These are phyloP conservation scores for Synanthedon andrenaeformis DNA, from an alignment of 2,888 invertebrate species.

Conservation along the genomic window DNA sequence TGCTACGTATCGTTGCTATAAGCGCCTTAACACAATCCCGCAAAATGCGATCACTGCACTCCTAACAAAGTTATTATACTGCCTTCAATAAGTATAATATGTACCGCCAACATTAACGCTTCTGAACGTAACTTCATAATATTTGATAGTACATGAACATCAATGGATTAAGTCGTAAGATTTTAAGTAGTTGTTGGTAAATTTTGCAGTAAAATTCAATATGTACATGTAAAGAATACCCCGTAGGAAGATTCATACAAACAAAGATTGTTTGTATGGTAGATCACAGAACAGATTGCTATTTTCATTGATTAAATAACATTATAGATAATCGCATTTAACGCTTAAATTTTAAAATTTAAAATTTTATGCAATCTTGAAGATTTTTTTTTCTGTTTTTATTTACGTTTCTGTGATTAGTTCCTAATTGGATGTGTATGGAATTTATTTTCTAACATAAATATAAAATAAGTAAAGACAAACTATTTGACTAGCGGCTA, in stretches of 20 bases:
- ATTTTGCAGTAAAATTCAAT: not conserved
- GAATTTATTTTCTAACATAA: too few species aligned
- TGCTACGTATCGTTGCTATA: slow-evolving; percentile 4
- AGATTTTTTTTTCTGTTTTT: too few species aligned
- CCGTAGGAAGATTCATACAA: not conserved
- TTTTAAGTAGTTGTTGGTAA: not conserved
- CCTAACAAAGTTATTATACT: not conserved
- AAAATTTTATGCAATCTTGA: too few species aligned
- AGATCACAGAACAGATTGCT: not conserved
- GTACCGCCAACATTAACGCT: not conserved
- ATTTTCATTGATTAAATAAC: too few species aligned
- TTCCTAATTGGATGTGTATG: too few species aligned
- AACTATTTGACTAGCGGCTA: too few species aligned
- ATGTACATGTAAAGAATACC: not conserved
- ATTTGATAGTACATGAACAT: not conserved
- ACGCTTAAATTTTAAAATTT: too few species aligned
- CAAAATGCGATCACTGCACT: slow-evolving; percentile 10
- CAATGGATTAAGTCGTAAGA: not conserved
- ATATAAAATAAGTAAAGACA: too few species aligned
- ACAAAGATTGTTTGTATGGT: not conserved
- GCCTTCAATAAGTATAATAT: not conserved
- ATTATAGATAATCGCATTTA: too few species aligned
- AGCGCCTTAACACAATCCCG: slow-evolving; percentile 11
- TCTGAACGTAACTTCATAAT: not conserved
- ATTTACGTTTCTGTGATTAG: too few species aligned